phyloP scores from a whole-genome alignment of 2,888 invertebrate genomes.

The Lissonota sp. region DNA sequence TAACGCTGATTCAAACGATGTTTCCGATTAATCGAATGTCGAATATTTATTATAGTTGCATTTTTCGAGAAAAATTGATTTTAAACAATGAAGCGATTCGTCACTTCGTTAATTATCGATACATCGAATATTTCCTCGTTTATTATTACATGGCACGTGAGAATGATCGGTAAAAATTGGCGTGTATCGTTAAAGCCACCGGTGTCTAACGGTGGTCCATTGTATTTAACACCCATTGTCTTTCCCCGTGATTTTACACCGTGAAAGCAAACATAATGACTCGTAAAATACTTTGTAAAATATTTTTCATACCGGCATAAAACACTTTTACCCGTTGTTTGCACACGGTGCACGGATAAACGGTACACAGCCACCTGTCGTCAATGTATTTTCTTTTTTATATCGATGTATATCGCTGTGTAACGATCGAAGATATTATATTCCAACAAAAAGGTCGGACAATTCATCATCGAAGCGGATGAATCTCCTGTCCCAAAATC shows the following conservation, averaged over 20 bases:
- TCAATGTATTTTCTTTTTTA: background rate
- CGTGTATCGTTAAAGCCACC: conserved; percentile 41
- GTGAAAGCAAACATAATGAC: conserved; percentile 63
- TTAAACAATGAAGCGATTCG: background rate
- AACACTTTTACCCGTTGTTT: conserved; percentile 19
- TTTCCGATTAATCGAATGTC: too few species aligned
- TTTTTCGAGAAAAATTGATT: too few species aligned
- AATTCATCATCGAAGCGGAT: conserved; percentile 40
- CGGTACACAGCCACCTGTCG: too few species aligned
- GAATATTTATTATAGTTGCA: too few species aligned
- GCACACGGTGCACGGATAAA: background rate
- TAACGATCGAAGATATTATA: conserved; percentile 46
- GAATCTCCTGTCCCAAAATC: conserved; percentile 1
- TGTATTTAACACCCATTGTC: conserved; percentile 62
- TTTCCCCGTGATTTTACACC: conserved; percentile 55
- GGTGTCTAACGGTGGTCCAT: conserved; percentile 57
- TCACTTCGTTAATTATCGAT: conserved; percentile 43
- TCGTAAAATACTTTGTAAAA: conserved; percentile 60
- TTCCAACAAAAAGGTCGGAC: conserved; percentile 49
- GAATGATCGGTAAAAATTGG: conserved; percentile 18
- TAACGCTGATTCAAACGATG: too few species aligned
- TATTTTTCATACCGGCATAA: conserved; percentile 33
- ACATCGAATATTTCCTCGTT: conserved; percentile 36
- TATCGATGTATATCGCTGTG: conserved; percentile 32
- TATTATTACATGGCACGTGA: background rate